Evolutionary conservation across 1,140 invertebrate species (phyloP).

Genomic region (Magallana angulata): DNA sequence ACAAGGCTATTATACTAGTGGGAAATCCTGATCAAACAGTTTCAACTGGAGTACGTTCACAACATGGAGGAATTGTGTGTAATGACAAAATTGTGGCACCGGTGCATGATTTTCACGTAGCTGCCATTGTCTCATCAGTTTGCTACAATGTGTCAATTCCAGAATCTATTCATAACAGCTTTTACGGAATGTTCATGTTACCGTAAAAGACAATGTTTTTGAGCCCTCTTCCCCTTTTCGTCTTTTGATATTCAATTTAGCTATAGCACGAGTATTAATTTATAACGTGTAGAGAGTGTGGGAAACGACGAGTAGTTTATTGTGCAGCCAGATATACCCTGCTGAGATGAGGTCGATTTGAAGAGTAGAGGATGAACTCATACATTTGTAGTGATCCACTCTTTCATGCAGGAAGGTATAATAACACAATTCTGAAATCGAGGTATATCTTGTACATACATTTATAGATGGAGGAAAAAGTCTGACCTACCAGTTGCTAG

Average conservation of each 20-base stretch:
- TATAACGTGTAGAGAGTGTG: conserved; percentile 47
- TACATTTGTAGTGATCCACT: conserved; percentile 47
- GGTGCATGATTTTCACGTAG: conserved; percentile 58
- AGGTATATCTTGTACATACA: neutral
- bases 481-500: too few relatives aligned
- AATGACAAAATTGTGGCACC: conserved; percentile 32
- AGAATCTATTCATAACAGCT: conserved; percentile 41
- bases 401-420: conserved; percentile 45
- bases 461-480: too few relatives aligned
- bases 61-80: conserved; percentile 43
- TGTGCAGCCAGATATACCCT: neutral
- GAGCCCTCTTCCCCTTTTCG: conserved; percentile 20
- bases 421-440: conserved; percentile 33
- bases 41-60: conserved; percentile 51
- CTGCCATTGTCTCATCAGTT: conserved; percentile 56
- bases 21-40: conserved; percentile 56
- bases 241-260: conserved; percentile 25
- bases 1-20: conserved; percentile 61
- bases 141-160: conserved; percentile 54
- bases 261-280: conserved; percentile 32
- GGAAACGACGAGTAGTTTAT: conserved; percentile 44
- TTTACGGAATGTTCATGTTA: conserved; percentile 58
- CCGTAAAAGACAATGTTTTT: conserved; percentile 62
- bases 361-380: conserved; percentile 45
- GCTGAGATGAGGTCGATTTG: conserved; percentile 6